These are phyloP conservation scores for Platypus cylindrus DNA, from an alignment of 2,888 invertebrate species.

Conservation along the genomic window DNA sequence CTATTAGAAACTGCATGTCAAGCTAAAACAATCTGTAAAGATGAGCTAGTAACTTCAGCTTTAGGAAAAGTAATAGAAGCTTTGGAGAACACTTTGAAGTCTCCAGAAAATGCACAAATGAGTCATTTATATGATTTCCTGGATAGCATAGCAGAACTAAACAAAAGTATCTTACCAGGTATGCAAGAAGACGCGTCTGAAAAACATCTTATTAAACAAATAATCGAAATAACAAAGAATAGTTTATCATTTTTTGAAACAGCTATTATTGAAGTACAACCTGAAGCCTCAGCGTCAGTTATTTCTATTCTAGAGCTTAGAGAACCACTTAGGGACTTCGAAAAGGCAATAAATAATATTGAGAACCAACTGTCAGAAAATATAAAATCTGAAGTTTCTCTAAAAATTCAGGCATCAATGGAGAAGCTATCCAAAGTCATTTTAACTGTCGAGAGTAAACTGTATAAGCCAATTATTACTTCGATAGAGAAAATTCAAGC, in stretches of 20 bases:
- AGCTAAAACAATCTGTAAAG: neutral
- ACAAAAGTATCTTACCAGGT: neutral
- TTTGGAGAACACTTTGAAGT: conserved; percentile 8
- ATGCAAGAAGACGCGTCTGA: neutral
- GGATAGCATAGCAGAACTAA: conserved; percentile 1
- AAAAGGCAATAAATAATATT: conserved; percentile 10
- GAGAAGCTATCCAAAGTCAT: conserved; percentile 16
- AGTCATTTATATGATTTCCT: conserved; percentile 9
- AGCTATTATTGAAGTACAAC: conserved; percentile 16
- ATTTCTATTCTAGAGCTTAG: conserved; percentile 17
- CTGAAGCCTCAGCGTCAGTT: conserved; percentile 14
- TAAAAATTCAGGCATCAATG: conserved; percentile 12
- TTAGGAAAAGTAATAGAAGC: conserved; percentile 4
- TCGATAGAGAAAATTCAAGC: conserved; percentile 15
- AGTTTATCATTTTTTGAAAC: conserved; percentile 16
- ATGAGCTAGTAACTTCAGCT: neutral
- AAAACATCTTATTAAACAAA: conserved; percentile 7
- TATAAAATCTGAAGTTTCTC: conserved; percentile 6
- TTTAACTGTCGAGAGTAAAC: conserved; percentile 13
- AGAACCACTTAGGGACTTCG: conserved; percentile 15
- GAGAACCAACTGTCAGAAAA: conserved; percentile 3
- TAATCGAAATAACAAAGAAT: conserved; percentile 15
- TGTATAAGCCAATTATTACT: conserved; percentile 17
- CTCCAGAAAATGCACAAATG: conserved; percentile 10
- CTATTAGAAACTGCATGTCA: conserved; percentile 2